Evolutionary conservation across 2,797 vertebrate genomes (phyloP).

Genomic region (Schizopygopsis malacanthus): DNA sequence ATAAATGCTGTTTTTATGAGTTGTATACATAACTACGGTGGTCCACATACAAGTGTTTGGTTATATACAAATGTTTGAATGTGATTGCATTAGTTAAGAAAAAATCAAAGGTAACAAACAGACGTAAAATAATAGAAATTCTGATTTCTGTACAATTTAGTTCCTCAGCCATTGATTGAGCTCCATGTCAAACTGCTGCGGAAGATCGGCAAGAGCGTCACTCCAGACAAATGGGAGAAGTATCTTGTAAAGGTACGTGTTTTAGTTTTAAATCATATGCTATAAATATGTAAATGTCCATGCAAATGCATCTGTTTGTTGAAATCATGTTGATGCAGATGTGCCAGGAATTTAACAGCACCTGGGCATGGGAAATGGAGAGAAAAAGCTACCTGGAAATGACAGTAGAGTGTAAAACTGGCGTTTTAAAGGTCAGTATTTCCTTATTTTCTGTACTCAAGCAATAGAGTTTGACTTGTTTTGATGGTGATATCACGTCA

Average conservation of each 20-base stretch:
- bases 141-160: constrained; percentile 69
- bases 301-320: neutral
- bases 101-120: neutral
- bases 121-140: neutral
- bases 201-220: constrained; percentile 95
- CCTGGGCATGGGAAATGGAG: constrained; percentile 99
- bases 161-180: constrained; percentile 93
- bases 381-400: constrained; percentile 96
- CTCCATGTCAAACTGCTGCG: constrained; percentile 97
- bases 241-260: constrained; percentile 91
- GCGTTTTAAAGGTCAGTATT: constrained; percentile 91
- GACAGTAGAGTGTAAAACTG: constrained; percentile 94
- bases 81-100: neutral
- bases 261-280: neutral
- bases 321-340: constrained; percentile 75
- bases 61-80: neutral
- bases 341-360: constrained; percentile 95
- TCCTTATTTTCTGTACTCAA: neutral
- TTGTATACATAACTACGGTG: neutral
- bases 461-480: neutral
- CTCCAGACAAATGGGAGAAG: constrained; percentile 97
- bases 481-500: neutral
- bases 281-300: neutral
- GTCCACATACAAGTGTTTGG: neutral
- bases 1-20: neutral